Evolutionary conservation across 2,888 invertebrate species (phyloP).

Genomic region (Chloroclystis v-ata): DNA sequence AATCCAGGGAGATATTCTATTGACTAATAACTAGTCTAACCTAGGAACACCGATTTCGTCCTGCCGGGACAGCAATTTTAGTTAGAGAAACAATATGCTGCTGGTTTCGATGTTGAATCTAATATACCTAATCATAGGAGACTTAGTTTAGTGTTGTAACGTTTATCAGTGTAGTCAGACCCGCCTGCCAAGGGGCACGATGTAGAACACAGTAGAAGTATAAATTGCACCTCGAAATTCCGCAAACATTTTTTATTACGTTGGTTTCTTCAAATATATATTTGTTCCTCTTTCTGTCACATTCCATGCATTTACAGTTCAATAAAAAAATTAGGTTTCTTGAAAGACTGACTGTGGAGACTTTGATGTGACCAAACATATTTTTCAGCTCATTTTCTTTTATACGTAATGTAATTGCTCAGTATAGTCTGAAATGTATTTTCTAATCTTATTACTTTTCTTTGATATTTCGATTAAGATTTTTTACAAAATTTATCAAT

Average conservation of each 20-base stretch:
- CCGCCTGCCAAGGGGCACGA: constrained; percentile 47
- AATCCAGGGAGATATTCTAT: constrained; percentile 40
- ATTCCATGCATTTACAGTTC: constrained; percentile 62
- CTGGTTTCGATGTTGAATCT: constrained; percentile 57
- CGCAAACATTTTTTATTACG: constrained; percentile 42
- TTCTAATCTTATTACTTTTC: constrained; percentile 45
- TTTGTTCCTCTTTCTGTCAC: constrained; percentile 55
- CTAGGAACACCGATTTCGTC: constrained; percentile 60
- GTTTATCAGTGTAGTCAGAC: constrained; percentile 39
- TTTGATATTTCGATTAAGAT: constrained; percentile 41
- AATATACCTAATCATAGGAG: constrained; percentile 48
- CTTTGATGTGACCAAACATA: constrained; percentile 61
- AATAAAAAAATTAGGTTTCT: constrained; percentile 61
- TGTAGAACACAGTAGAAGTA: constrained; percentile 33
- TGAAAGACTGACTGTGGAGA: constrained; percentile 72
- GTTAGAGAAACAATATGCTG: constrained; percentile 60
- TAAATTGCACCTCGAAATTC: constrained; percentile 34
- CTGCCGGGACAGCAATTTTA: constrained; percentile 72
- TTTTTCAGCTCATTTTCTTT: constrained; percentile 53
- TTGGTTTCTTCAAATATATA: constrained; percentile 42
- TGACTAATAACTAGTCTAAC: constrained; percentile 37
- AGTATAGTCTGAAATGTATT: constrained; percentile 55
- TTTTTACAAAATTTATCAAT: constrained; percentile 39
- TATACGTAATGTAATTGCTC: constrained; percentile 64
- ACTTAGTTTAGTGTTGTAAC: constrained; percentile 55